Evolutionary conservation across 2,888 invertebrate species (phyloP).

Genomic region (Drosophila limbata): DNA sequence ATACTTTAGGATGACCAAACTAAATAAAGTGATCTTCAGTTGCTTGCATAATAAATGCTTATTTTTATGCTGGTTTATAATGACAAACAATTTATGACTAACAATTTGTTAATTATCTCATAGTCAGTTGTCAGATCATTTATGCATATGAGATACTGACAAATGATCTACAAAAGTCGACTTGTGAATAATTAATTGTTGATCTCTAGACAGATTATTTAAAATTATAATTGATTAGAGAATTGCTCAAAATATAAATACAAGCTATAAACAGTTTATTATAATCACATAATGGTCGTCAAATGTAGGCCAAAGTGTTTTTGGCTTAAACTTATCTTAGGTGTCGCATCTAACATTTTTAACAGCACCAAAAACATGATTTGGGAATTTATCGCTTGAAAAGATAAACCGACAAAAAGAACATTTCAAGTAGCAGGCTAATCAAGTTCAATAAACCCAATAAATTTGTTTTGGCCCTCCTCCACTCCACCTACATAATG

Average conservation of each 20-base stretch:
- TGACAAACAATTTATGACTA: slow-evolving; percentile 9
- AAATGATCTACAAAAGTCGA: slow-evolving; percentile 39
- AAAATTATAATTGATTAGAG: slow-evolving; percentile 19
- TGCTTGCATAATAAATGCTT: slow-evolving; percentile 14
- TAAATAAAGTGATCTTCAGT: slow-evolving; percentile 6
- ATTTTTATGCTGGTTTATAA: slow-evolving; percentile 35
- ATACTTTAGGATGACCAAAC: not conserved
- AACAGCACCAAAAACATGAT: slow-evolving; percentile 7
- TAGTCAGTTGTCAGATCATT: slow-evolving; percentile 13
- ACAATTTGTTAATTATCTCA: slow-evolving; percentile 14
- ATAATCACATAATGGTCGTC: slow-evolving; percentile 24
- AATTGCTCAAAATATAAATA: not conserved
- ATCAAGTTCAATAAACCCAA: slow-evolving; percentile 60
- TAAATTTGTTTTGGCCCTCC: slow-evolving; percentile 19
- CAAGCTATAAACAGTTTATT: slow-evolving; percentile 22
- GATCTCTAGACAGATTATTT: slow-evolving; percentile 3
- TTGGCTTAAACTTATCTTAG: slow-evolving; percentile 26
- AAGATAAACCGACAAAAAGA: not conserved
- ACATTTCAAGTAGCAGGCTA: slow-evolving; percentile 22
- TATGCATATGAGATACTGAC: slow-evolving; percentile 31
- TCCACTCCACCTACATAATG: slow-evolving; percentile 32
- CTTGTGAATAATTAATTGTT: slow-evolving; percentile 34
- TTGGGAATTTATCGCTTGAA: slow-evolving; percentile 7
- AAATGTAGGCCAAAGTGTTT: slow-evolving; percentile 44
- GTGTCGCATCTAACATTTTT: slow-evolving; percentile 26